These are phyloP conservation scores for Cyprinus carpio DNA, from an alignment of 2,113 vertebrate genomes.

Conservation along the genomic window DNA sequence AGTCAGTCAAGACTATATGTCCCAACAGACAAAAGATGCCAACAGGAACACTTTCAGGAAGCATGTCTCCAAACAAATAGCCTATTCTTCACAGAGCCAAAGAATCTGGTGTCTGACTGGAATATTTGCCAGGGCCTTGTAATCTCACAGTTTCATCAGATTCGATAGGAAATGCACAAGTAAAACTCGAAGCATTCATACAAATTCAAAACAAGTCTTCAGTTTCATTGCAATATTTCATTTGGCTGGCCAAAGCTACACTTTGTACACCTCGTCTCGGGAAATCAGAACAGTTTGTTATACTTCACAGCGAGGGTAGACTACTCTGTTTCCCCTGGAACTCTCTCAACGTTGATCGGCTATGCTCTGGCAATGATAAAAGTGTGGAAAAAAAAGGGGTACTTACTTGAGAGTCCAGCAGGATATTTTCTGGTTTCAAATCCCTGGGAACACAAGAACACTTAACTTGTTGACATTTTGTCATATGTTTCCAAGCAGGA, in stretches of 20 bases:
- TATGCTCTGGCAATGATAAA: slow-evolving; percentile 14
- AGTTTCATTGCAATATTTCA: slow-evolving; percentile 28
- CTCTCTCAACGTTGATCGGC: background rate
- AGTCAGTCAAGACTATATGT: slow-evolving; percentile 95
- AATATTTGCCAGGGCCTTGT: slow-evolving; percentile 61
- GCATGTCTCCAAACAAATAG: slow-evolving; percentile 63
- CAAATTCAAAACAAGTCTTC: slow-evolving; percentile 37
- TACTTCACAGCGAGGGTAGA: background rate
- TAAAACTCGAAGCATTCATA: slow-evolving; percentile 52
- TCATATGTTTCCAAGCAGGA: background rate
- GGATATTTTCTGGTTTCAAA: slow-evolving; percentile 99
- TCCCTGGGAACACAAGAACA: slow-evolving; percentile 77
- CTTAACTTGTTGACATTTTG: background rate
- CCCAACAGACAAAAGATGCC: slow-evolving; percentile 76
- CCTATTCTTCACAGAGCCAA: slow-evolving; percentile 68
- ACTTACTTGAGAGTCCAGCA: slow-evolving; percentile 93
- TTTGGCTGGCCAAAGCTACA: slow-evolving; percentile 15
- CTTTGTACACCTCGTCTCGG: background rate
- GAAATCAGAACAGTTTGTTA: slow-evolving; percentile 23
- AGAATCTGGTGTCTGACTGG: slow-evolving; percentile 66
- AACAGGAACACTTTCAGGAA: slow-evolving; percentile 59
- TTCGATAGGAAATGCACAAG: slow-evolving; percentile 61
- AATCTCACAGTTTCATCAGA: slow-evolving; percentile 60
- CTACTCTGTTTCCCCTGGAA: slow-evolving; percentile 5
- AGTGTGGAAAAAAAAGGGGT: slow-evolving; percentile 27